Base-by-base conservation (phyloP, 2,888 invertebrate genomes). In the Asteroscopus sphinx region DNA sequence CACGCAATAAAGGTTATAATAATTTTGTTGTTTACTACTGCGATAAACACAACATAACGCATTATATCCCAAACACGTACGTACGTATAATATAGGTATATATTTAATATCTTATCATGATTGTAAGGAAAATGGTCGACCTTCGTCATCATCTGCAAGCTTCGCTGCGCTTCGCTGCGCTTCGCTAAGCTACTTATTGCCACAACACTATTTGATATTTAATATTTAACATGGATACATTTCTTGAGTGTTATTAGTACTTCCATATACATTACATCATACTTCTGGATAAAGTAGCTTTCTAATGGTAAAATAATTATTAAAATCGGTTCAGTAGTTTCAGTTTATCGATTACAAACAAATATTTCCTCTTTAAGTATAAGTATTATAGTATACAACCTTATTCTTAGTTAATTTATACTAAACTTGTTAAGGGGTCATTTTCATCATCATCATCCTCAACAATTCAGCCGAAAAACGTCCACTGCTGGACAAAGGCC, bases 141-240 rank as follows among this genome's bases (percentile, higher is more conserved):
- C 44, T 68, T 40, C 30, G 13, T 45, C 28, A 25, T 41, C 28
- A 48, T 57, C 56, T 62, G 60, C 63, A 63, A 68, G 73, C 58
- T 25, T 75, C 71, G 57, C 64, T 76, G 77, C 78, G 73, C 58
- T 25, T 75, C 71, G 57, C 64, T 76, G 77, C 78, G 73, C 77
- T 79, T 68, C 57, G 54, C 66, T 81, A 81, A 81, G 78, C 81
- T 67, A 76, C 79, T 78, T 79, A 81, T 72, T 75, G 74, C 77
- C 68, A 62, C 72, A 68, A 75, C 78, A 80, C 73, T 77, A 74
- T 82, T 77, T 81, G 73, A 77, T 73, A 77, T 81, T 80, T 78
- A 65, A 65, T 58, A 65, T 54, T 68, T 54, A 40, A 40, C 16
- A 54, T 35, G 42, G 42, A 35, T 32, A 6, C 13, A 25, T 47